Evolutionary conservation across 2,888 invertebrate genomes (phyloP).

Genomic region (Volucella zonaria): DNA sequence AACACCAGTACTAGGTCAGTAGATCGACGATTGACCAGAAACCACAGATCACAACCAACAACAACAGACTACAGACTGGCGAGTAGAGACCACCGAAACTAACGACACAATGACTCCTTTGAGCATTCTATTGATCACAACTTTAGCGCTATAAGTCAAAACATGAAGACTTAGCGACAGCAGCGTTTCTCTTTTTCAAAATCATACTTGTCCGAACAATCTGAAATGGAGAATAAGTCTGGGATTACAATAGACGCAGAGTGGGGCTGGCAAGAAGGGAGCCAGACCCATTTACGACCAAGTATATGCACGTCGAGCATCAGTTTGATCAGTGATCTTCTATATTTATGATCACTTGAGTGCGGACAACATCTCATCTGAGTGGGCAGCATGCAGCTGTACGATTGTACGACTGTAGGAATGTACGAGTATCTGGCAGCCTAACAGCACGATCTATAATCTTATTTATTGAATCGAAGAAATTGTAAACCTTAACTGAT

Average conservation of each 20-base stretch:
- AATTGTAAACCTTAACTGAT: conserved; percentile 62
- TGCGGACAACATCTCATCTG: conserved; percentile 39
- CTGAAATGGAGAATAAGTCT: conserved; percentile 14
- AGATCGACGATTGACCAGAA: conserved; percentile 49
- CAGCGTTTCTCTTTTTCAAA: conserved; percentile 46
- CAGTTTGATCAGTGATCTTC: conserved; percentile 67
- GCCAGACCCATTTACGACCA: conserved; percentile 28
- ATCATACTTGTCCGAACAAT: background rate
- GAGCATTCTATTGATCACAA: conserved; percentile 57
- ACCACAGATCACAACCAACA: too few species aligned
- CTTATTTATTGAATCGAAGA: conserved; percentile 64
- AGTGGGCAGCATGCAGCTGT: conserved; percentile 64
- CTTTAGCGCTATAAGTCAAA: conserved; percentile 46
- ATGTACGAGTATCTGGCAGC: conserved; percentile 49
- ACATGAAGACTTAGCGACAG: conserved; percentile 38
- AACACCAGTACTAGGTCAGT: conserved; percentile 67
- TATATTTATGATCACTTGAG: conserved; percentile 66
- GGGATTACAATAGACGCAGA: conserved; percentile 45
- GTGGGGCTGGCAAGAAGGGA: background rate
- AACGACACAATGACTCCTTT: conserved; percentile 43
- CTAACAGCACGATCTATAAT: conserved; percentile 44
- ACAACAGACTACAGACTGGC: too few species aligned
- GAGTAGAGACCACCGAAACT: conserved; percentile 38
- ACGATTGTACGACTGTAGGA: conserved; percentile 25
- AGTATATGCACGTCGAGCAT: conserved; percentile 54